A percentile compares a stretch with the other conserved stretches of the same genome.
Evolutionary conservation across 2,797 vertebrate species (phyloP).

Genomic region (Babyrousa celebensis): DNA sequence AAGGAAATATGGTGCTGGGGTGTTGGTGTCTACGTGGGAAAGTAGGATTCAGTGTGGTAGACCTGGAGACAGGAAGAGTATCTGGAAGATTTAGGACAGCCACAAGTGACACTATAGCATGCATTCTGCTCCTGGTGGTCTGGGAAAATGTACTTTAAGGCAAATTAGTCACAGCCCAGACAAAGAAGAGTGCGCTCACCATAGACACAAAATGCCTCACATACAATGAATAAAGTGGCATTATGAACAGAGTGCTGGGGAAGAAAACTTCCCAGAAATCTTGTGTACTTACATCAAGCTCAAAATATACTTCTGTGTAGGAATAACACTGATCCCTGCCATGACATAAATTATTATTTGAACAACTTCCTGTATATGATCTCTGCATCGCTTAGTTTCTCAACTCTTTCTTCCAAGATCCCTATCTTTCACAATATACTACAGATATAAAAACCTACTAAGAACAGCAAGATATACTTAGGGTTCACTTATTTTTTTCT

Average conservation of each 20-base stretch:
- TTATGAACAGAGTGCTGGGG: neutral
- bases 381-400: conserved; percentile 5
- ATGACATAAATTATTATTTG: neutral
- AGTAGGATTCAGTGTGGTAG: neutral
- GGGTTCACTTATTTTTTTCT: conserved; percentile 37
- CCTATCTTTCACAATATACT: conserved; percentile 30
- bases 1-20: neutral
- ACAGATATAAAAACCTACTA: neutral
- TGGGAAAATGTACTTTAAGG: neutral
- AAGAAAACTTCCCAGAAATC: neutral
- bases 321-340: neutral
- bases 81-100: neutral
- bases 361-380: neutral
- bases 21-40: neutral
- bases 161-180: neutral
- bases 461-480: conserved; percentile 25
- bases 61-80: neutral
- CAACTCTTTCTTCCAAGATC: neutral
- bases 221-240: neutral
- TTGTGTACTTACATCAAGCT: neutral
- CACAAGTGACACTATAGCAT: neutral
- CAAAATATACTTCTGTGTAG: neutral
- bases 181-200: conserved; percentile 2
- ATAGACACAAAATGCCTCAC: neutral
- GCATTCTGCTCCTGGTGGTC: neutral